phyloP scores from a whole-genome alignment of 2,888 invertebrate genomes.

The Ophioninae sp. region DNA sequence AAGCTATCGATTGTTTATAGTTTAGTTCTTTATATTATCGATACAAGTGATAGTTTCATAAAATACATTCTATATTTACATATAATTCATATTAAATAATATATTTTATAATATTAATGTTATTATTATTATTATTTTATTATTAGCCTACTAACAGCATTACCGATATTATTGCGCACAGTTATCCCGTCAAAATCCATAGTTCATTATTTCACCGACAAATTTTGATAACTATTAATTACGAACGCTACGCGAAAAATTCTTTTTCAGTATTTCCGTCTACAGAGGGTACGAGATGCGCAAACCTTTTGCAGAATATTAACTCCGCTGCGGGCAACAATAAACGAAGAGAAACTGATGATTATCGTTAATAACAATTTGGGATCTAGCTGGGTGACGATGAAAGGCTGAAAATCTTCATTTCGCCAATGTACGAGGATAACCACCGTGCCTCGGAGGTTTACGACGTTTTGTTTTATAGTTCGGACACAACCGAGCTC shows the following conservation, averaged over 20 bases:
- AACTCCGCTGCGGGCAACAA: not conserved
- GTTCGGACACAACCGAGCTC: conserved; percentile 61
- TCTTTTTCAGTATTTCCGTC: not conserved
- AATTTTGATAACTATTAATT: not conserved
- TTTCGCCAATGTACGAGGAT: conserved; percentile 62
- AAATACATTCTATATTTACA: too few species aligned
- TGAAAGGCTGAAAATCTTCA: conserved; percentile 26
- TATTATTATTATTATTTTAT: too few species aligned
- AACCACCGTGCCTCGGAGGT: conserved; percentile 71
- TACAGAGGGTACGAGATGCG: not conserved
- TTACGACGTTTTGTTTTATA: conserved; percentile 75
- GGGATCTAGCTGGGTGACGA: not conserved
- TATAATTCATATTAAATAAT: too few species aligned
- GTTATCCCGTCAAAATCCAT: not conserved
- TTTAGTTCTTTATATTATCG: too few species aligned
- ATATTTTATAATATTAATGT: too few species aligned
- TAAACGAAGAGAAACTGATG: not conserved
- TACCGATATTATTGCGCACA: not conserved
- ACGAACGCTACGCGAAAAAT: not conserved
- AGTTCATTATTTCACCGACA: not conserved
- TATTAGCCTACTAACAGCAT: too few species aligned
- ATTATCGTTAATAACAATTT: conserved; percentile 32
- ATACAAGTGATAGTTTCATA: too few species aligned
- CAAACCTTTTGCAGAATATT: not conserved
- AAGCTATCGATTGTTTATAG: too few species aligned